These are phyloP conservation scores for Lampropteryx suffumata DNA, from an alignment of 2,888 invertebrate species.

Conservation along the genomic window DNA sequence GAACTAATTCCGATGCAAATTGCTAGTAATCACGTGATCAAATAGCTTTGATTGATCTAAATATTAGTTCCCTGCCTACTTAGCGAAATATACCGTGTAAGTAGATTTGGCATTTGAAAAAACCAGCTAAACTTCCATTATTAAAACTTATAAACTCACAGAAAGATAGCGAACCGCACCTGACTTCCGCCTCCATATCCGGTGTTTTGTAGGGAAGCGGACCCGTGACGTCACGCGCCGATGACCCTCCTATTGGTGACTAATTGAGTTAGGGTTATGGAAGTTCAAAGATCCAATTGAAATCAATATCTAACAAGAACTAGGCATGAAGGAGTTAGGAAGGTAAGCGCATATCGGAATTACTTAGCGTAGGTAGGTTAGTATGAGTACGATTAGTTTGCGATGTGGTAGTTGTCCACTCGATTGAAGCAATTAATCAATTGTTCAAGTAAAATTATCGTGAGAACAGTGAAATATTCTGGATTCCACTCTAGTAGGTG, in stretches of 20 bases:
- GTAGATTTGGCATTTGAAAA: too few relatives aligned
- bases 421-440: slow-evolving; percentile 10
- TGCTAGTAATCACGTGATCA: too few relatives aligned
- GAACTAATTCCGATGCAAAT: too few relatives aligned
- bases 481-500: background rate
- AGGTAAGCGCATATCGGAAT: too few relatives aligned
- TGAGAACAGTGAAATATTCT: slow-evolving; percentile 3
- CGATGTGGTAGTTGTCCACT: background rate
- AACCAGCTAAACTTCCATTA: slow-evolving; percentile 1
- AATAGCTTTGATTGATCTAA: too few relatives aligned
- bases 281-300: slow-evolving; percentile 4
- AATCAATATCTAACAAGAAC: background rate
- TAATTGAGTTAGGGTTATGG: slow-evolving; percentile 10
- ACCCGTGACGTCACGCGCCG: slow-evolving; percentile 57
- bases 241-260: slow-evolving; percentile 32
- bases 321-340: too few relatives aligned
- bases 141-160: slow-evolving; percentile 27
- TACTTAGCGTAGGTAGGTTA: too few relatives aligned
- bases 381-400: too few relatives aligned
- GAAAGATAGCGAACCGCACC: slow-evolving; percentile 47
- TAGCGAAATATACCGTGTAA: too few relatives aligned
- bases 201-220: slow-evolving; percentile 61
- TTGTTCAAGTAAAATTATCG: slow-evolving; percentile 1
- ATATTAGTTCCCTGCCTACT: too few relatives aligned
- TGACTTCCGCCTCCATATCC: slow-evolving; percentile 64